Evolutionary conservation across 2,888 invertebrate species (phyloP).

Genomic region (Polymixis flavicincta): DNA sequence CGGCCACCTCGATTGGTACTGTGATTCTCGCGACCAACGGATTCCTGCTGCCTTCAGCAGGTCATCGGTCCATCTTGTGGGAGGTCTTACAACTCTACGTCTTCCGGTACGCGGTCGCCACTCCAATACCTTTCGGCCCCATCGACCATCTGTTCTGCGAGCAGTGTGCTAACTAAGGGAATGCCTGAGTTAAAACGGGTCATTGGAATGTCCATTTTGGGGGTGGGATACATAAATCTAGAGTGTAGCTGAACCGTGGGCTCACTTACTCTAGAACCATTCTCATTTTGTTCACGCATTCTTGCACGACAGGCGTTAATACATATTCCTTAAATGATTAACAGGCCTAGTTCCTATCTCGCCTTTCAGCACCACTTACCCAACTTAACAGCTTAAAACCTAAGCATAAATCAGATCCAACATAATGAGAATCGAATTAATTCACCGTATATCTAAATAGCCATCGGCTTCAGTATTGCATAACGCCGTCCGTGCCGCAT

Average conservation of each 20-base stretch:
- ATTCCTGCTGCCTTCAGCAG: no score
- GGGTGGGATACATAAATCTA: neutral
- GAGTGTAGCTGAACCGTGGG: neutral
- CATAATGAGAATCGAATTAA: conserved; percentile 54
- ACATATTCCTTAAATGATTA: conserved; percentile 23
- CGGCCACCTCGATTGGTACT: no score
- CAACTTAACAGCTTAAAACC: conserved; percentile 39
- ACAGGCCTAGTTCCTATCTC: conserved; percentile 1
- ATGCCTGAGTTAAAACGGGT: neutral
- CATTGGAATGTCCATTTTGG: neutral
- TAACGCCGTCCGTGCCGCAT: conserved; percentile 48
- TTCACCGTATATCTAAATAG: conserved; percentile 51
- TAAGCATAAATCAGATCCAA: conserved; percentile 48
- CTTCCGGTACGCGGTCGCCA: no score
- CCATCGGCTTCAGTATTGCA: conserved; percentile 55
- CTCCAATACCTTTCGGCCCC: no score
- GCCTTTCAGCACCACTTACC: conserved; percentile 29
- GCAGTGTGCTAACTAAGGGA: no score
- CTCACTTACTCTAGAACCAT: no score
- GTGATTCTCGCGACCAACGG: no score
- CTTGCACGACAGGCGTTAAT: neutral
- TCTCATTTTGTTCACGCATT: neutral
- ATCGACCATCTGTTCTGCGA: no score
- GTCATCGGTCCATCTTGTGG: no score
- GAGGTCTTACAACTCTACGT: no score